Base-by-base conservation (phyloP, 2,888 invertebrate genomes). In the Aquatica leii region DNA sequence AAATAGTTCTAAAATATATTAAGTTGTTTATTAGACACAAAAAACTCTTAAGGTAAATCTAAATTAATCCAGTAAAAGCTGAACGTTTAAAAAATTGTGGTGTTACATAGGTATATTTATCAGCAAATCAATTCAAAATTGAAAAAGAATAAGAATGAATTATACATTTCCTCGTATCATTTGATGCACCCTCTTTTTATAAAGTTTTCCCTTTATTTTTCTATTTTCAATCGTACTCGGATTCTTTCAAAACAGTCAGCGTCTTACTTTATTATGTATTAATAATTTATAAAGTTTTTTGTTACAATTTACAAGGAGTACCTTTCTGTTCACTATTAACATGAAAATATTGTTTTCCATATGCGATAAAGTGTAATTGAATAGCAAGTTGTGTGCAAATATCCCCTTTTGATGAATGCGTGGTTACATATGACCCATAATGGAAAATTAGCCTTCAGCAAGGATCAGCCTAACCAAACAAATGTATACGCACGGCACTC, bases 401-500 rank as follows among this genome's bases (percentile, higher is more conserved):
- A 65, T 24, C 53, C 61, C 61, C 50, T 51, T 62, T 40, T 55
- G 59, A 62, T 59, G 62, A 62, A 65, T 62, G 61, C 59, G 37
- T 59, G 62, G 60, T 62, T 62, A 65, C 65, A 65, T 62, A 62
- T 65, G 62, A 66, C 60, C 66, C 61, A 66, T 66, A 68, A 68
- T 66, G 55, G 65, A 58, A 59, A 62, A 62, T 72, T 69, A 69
- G 71, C 73, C 70, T 61, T 67, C 62, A 71, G 71, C 71, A 49
- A 71, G 69, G 70, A 71, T 71, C 66, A 71, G 66, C 71, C 73
- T 71, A 71, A 71, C 68, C 68, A 71, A 71, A 71, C 69, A 70
- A 65, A 70, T 66, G 60, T 58, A 57, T 55, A 68, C 67, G 65
- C 61, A 61, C 62, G 63, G 62, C 66, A 61, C 66, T 66, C 60